These are phyloP conservation scores for Candidula unifasciata DNA, from an alignment of 2,888 invertebrate species.

Conservation along the genomic window DNA sequence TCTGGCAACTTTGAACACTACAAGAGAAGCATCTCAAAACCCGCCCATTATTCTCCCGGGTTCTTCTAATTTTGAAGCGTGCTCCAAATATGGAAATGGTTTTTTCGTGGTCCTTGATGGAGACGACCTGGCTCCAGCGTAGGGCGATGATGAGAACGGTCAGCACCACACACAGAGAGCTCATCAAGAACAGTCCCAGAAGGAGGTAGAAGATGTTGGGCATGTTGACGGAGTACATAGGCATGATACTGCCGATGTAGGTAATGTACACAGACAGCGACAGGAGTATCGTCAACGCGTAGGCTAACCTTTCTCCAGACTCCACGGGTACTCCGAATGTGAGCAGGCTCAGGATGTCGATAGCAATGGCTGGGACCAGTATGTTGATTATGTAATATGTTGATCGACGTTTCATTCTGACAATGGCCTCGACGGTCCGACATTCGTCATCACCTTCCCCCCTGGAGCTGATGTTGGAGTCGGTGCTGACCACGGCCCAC, in stretches of 20 bases:
- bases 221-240: constrained; percentile 41
- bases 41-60: neutral
- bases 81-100: constrained; percentile 16
- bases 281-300: constrained; percentile 38
- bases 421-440: neutral
- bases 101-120: neutral
- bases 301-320: constrained; percentile 45
- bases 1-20: too few species aligned
- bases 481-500: neutral
- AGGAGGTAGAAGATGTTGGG: constrained; percentile 37
- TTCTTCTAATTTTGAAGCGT: constrained; percentile 12
- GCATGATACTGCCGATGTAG: constrained; percentile 40
- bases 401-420: constrained; percentile 28
- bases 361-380: neutral
- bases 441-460: neutral
- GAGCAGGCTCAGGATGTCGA: constrained; percentile 34
- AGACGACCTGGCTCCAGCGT: constrained; percentile 13
- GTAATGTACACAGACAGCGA: constrained; percentile 48
- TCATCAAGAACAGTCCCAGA: constrained; percentile 11
- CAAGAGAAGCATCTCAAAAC: neutral
- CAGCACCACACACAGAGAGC: constrained; percentile 13
- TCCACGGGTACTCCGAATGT: constrained; percentile 48
- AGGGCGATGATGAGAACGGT: constrained; percentile 24
- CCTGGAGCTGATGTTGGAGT: neutral
- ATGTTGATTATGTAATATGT: constrained; percentile 23